Evolutionary conservation across 2,113 vertebrate genomes (phyloP), one percentile per base, ranked within the genome.

Genomic region (Hiodon alosoides): DNA sequence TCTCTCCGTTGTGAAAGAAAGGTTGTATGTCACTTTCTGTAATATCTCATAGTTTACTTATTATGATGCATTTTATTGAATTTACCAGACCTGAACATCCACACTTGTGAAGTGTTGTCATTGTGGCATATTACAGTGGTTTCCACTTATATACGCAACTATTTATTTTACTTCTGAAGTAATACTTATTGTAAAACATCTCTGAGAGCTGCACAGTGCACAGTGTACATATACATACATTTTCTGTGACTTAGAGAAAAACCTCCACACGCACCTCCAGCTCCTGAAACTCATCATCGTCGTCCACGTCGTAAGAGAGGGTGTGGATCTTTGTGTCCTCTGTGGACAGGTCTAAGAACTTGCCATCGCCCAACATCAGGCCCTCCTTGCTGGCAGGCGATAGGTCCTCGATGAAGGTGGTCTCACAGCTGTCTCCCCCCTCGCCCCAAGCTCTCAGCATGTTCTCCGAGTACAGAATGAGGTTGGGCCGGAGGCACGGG

Each of bases 211-310:
- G 9, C 14, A 3, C 3, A 9, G 9, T 9, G 65, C 5, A 7
- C 51, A 16, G 66, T 7, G 16, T 50, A 60, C 46, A 60, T n/a
- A n/a, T n/a, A 14, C 3, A 31, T 31, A 31, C 31, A 31, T 53
- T 31, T 10, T 11, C 11, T 75, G 3, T 46, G 54, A 75, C 59
- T 47, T 51, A 50, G 6, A 71, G 13, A 3, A 64, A n/a, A 55
- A 55, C 9, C 16, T 57, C 8, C 51, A 17, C 65, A 78, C 92
- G 92, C 76, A 98, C 95, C 95, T 98, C 95, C 9, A 98, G 84
- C 76, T 98, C 96, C 83, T 97, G 95, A 82, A 97, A 94, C 16
- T 96, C 95, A 5, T 96, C 94, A 0, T 95, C 94, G 0, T 97
- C 94, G 0, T 96, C 95, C 47, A 95, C 88, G 0, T 98, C 93